phyloP scores from a whole-genome alignment of 2,797 vertebrate species.

The Danio jaintianensis region DNA sequence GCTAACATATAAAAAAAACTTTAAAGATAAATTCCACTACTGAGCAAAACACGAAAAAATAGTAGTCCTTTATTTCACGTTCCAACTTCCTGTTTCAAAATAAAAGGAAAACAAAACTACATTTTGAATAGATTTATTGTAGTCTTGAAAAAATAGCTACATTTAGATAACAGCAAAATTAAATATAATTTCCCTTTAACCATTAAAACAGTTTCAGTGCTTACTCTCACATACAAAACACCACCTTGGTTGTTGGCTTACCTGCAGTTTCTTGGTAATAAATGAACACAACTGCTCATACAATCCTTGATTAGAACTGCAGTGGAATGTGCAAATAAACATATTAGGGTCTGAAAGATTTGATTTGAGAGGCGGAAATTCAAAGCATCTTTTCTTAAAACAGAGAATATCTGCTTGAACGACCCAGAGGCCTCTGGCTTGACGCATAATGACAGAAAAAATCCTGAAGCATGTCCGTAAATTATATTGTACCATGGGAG shows the following conservation, averaged over 20 bases:
- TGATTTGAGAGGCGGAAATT: slow-evolving; percentile 35
- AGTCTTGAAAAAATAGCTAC: slow-evolving; percentile 54
- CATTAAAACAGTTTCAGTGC: slow-evolving; percentile 34
- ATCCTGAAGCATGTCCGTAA: slow-evolving; percentile 62
- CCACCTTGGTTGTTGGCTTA: slow-evolving; percentile 42
- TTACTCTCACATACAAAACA: slow-evolving; percentile 41
- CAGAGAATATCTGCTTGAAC: slow-evolving; percentile 52
- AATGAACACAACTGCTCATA: slow-evolving; percentile 34
- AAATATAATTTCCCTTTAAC: slow-evolving; percentile 58
- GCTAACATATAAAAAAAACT: no score
- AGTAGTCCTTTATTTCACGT: no score
- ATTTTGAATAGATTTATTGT: not conserved
- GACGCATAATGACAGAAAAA: slow-evolving; percentile 60
- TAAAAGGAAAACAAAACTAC: no score
- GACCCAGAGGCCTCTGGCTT: slow-evolving; percentile 55
- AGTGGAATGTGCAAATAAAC: slow-evolving; percentile 40
- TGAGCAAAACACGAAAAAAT: no score
- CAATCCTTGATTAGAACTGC: slow-evolving; percentile 42
- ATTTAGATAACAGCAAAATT: slow-evolving; percentile 54
- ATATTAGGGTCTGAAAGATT: slow-evolving; percentile 34
- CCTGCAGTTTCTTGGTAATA: slow-evolving; percentile 51
- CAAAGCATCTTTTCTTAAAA: slow-evolving; percentile 48
- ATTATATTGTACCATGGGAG: slow-evolving; percentile 63
- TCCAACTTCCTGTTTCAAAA: no score
- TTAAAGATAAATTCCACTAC: no score